A percentile compares a stretch with the other conserved stretches of the same genome.
phyloP scores from a whole-genome alignment of 2,113 vertebrate genomes.

The Chaetorhynchus papuensis region DNA sequence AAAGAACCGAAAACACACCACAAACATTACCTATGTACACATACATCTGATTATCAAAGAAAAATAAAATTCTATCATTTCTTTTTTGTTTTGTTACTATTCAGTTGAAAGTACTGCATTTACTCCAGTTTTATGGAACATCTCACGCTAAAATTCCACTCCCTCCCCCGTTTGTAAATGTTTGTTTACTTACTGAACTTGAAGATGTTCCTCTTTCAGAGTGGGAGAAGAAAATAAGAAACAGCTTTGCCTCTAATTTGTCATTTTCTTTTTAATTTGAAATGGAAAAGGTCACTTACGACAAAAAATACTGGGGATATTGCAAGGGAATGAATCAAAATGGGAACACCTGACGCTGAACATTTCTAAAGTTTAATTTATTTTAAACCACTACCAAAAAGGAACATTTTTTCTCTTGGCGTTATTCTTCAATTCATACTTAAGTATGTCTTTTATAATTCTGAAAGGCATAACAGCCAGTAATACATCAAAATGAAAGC shows the following conservation, averaged over 20 bases:
- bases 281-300: conserved; percentile 4
- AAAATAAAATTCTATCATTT: neutral
- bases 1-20: neutral
- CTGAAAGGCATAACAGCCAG: conserved; percentile 20
- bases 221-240: neutral
- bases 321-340: conserved; percentile 38
- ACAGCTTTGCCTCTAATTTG: neutral
- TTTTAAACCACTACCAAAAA: conserved; percentile 49
- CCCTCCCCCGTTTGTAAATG: neutral
- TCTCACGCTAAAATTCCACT: neutral
- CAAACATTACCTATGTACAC: neutral
- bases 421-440: conserved; percentile 29
- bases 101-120: neutral
- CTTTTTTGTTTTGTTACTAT: neutral
- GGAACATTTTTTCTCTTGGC: conserved; percentile 5
- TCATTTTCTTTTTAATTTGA: neutral
- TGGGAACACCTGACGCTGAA: neutral
- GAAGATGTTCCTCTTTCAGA: neutral
- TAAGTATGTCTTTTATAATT: conserved; percentile 53
- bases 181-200: neutral
- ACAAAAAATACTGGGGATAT: neutral
- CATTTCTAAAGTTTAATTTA: conserved; percentile 22
- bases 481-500: conserved; percentile 40
- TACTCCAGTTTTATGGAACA: neutral
- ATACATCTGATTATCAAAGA: neutral